A percentile compares a stretch with the other conserved stretches of the same genome.
phyloP scores from a whole-genome alignment of 23 tunicate species.

The Pegea sp. region DNA sequence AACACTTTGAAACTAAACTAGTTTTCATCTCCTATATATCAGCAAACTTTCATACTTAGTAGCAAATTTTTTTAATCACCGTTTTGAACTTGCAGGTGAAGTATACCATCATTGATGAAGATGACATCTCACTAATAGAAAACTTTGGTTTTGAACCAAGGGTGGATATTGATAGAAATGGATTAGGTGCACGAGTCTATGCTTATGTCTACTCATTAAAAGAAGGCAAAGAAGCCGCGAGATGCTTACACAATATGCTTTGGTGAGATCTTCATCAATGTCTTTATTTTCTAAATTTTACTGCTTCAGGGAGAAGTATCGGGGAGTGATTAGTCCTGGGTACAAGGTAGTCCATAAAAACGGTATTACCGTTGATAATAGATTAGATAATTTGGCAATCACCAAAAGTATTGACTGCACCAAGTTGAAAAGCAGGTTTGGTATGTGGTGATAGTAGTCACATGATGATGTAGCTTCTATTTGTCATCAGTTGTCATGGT shows the following conservation, averaged over 20 bases:
- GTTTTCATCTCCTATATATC: too few species aligned
- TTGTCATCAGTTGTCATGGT: neutral
- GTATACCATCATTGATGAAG: constrained; percentile 22
- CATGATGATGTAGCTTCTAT: neutral
- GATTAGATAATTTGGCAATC: constrained; percentile 11
- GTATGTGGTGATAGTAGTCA: neutral
- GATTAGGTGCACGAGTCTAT: constrained; percentile 12
- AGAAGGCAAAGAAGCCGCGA: constrained; percentile 4
- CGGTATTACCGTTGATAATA: constrained; percentile 22
- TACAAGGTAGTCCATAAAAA: constrained; percentile 10
- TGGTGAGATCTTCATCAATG: constrained; percentile 7
- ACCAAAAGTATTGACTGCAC: neutral
- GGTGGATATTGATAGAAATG: constrained; percentile 16
- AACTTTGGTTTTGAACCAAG: constrained; percentile 23
- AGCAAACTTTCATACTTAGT: too few species aligned
- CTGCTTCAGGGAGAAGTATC: constrained; percentile 18
- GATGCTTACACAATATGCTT: constrained; percentile 12
- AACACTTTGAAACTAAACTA: too few species aligned
- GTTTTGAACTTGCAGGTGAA: constrained; percentile 4
- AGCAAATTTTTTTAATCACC: neutral
- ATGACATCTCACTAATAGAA: constrained; percentile 7
- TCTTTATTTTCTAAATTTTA: neutral
- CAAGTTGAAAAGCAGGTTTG: neutral
- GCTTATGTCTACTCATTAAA: constrained; percentile 11
- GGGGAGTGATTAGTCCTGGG: constrained; percentile 8